These are phyloP conservation scores for Auanema sp. DNA, from an alignment of 2,888 invertebrate species.

Conservation along the genomic window DNA sequence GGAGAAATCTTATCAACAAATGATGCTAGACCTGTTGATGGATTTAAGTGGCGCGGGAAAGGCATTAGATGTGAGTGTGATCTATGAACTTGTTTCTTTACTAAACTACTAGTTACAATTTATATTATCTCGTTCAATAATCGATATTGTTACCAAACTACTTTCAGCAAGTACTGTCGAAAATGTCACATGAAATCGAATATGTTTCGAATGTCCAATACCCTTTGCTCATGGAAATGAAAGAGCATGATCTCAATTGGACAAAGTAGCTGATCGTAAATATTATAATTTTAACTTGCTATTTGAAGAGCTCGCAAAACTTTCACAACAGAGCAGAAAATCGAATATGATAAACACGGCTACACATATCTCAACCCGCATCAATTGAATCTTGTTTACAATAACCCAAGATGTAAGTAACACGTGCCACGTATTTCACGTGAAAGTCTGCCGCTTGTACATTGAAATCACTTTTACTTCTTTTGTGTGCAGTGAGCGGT, in stretches of 20 bases:
- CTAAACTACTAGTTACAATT: not conserved
- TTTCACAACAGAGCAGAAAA: slow-evolving; percentile 32
- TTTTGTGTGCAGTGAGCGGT: not conserved
- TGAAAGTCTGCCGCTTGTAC: not conserved
- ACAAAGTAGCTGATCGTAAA: slow-evolving; percentile 22
- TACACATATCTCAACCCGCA: slow-evolving; percentile 40
- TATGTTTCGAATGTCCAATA: slow-evolving; percentile 44
- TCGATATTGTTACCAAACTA: not conserved
- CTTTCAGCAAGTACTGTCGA: slow-evolving; percentile 21
- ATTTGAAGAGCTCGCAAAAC: slow-evolving; percentile 26
- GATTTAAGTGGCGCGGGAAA: slow-evolving; percentile 41
- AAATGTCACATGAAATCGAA: slow-evolving; percentile 29
- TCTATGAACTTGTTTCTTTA: not conserved
- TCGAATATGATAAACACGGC: slow-evolving; percentile 37
- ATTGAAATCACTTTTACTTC: not conserved
- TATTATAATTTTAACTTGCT: not conserved
- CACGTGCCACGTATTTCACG: not conserved
- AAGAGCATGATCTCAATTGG: slow-evolving; percentile 42
- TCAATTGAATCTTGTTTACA: slow-evolving; percentile 42
- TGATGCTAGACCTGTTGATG: slow-evolving; percentile 42
- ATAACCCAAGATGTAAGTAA: slow-evolving; percentile 11
- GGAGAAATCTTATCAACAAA: slow-evolving; percentile 32
- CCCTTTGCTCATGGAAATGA: slow-evolving; percentile 44
- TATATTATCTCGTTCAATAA: not conserved
- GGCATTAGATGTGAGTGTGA: slow-evolving; percentile 22